phyloP scores from a whole-genome alignment of 1,140 invertebrate genomes.

The Nebria ingens region DNA sequence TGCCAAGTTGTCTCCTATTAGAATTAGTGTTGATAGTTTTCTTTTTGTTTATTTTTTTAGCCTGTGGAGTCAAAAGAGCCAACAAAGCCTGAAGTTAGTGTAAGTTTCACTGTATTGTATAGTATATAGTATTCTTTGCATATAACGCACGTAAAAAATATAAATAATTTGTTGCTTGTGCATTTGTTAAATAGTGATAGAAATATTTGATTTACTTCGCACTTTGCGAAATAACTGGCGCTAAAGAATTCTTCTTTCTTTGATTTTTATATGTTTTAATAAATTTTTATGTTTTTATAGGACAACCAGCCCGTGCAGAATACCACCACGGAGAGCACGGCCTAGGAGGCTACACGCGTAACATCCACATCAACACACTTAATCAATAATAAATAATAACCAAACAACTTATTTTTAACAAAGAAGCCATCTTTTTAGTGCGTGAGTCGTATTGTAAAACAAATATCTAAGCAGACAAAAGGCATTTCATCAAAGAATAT shows the following conservation, averaged over 20 bases:
- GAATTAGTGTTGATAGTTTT: conserved; percentile 13
- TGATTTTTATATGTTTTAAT: no score
- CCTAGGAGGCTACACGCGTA: conserved; percentile 35
- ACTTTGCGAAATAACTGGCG: no score
- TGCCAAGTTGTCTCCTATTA: not conserved
- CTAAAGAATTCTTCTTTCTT: no score
- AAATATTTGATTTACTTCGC: no score
- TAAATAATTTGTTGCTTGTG: no score
- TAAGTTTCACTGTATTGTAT: no score
- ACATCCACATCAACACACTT: conserved; percentile 23
- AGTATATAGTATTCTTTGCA: no score
- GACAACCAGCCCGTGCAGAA: conserved; percentile 44
- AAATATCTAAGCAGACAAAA: conserved; percentile 34
- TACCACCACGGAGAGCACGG: conserved; percentile 44
- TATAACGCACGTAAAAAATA: no score
- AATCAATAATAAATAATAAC: conserved; percentile 21
- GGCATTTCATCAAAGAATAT: conserved; percentile 29
- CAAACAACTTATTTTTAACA: conserved; percentile 28
- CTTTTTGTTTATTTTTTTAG: conserved; percentile 21
- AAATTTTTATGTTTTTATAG: no score
- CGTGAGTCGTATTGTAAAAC: conserved; percentile 29
- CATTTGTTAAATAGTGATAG: no score
- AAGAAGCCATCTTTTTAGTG: conserved; percentile 28
- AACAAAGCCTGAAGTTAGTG: conserved; percentile 29
- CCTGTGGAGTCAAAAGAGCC: conserved; percentile 25